A percentile compares a stretch with the other conserved stretches of the same genome.
phyloP scores from a whole-genome alignment of 64 coral and sea anemone species.

The Orbicella faveolata region DNA sequence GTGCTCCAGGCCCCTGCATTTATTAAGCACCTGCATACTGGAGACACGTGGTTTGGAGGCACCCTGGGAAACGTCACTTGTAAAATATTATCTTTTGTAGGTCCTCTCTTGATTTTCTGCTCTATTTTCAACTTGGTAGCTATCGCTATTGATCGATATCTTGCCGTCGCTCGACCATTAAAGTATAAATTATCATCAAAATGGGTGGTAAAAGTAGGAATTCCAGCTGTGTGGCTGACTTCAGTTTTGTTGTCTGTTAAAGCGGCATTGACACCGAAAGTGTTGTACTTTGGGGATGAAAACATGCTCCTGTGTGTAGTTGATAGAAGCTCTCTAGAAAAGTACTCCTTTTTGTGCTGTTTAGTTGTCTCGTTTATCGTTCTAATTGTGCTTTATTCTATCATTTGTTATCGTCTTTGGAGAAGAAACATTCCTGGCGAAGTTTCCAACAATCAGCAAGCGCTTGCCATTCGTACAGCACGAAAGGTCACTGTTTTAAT shows the following conservation, averaged over 20 bases:
- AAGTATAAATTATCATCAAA: slow-evolving; percentile 2
- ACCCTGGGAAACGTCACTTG: not conserved
- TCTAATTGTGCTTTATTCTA: not conserved
- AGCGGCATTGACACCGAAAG: not conserved
- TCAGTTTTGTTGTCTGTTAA: not conserved
- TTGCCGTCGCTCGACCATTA: not conserved
- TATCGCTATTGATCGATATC: slow-evolving; percentile 1
- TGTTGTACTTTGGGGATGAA: not conserved
- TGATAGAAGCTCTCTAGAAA: not conserved
- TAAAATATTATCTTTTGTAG: not conserved
- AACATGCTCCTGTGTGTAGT: not conserved
- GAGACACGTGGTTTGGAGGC: not conserved
- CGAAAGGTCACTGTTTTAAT: slow-evolving; percentile 35
- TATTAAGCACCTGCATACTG: not conserved
- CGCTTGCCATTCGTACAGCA: not conserved
- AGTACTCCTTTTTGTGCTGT: not conserved
- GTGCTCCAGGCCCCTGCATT: not conserved
- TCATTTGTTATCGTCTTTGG: slow-evolving; percentile 39
- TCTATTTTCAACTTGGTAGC: not conserved
- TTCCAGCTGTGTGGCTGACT: not conserved
- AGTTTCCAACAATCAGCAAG: not conserved
- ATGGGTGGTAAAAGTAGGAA: not conserved
- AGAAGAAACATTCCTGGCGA: slow-evolving; percentile 43
- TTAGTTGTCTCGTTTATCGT: not conserved
- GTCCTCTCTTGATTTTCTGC: not conserved